These are phyloP conservation scores for Clavelina lepadiformis DNA, from an alignment of 23 tunicate genomes.

Conservation along the genomic window DNA sequence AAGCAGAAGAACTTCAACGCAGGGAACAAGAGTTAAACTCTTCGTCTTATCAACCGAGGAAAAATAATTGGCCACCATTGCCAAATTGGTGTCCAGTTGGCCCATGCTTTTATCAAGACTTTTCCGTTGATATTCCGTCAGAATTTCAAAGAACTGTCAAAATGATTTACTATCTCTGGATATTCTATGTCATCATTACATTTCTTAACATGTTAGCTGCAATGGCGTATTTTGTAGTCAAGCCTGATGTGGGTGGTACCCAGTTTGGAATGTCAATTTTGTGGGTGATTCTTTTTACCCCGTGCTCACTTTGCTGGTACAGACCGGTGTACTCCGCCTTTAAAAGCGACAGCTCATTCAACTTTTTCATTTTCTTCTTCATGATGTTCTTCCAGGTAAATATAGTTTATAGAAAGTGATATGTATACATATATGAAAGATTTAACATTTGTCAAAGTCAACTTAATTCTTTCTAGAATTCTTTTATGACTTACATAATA, in stretches of 20 bases:
- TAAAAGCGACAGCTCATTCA: constrained; percentile 96
- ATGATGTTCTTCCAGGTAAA: constrained; percentile 98
- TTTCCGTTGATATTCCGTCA: constrained; percentile 79
- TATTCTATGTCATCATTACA: constrained; percentile 52
- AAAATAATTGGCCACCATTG: constrained; percentile 97
- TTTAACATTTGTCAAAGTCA: too few species aligned
- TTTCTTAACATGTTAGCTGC: constrained; percentile 58
- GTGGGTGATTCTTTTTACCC: constrained; percentile 73
- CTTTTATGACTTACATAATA: too few species aligned
- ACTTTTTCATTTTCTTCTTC: constrained; percentile 91
- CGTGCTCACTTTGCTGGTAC: constrained; percentile 99
- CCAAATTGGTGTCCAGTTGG: constrained; percentile 89
- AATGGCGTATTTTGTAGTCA: constrained; percentile 30
- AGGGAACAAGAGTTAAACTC: constrained; percentile 76
- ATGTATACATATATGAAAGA: too few species aligned
- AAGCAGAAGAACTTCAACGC: constrained; percentile 91
- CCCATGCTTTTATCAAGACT: constrained; percentile 98
- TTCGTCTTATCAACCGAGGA: constrained; percentile 39
- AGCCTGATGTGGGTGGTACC: constrained; percentile 27
- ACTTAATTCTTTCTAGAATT: too few species aligned
- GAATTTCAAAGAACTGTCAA: constrained; percentile 83
- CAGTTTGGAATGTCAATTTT: constrained; percentile 85
- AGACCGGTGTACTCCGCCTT: constrained; percentile 94
- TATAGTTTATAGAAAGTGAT: too few species aligned
- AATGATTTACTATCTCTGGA: constrained; percentile 90